phyloP scores from a whole-genome alignment of 2,113 vertebrate genomes.

The Narcine bancroftii region DNA sequence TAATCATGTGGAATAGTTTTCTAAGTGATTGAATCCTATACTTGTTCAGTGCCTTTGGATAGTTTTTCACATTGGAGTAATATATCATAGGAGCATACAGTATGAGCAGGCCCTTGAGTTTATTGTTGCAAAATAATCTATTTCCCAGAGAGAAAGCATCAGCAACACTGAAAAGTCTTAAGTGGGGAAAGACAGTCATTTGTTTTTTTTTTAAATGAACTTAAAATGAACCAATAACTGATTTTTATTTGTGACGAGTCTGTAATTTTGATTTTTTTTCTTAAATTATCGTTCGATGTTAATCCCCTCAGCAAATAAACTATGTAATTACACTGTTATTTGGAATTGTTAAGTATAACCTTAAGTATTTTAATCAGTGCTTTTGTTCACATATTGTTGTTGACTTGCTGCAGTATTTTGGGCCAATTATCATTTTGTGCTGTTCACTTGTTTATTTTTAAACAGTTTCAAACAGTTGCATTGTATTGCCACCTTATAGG shows the following conservation, averaged over 20 bases:
- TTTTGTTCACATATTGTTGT: not conserved
- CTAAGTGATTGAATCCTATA: too few species aligned
- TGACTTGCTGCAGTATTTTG: conserved; percentile 9
- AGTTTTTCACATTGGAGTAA: too few species aligned
- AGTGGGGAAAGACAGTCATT: too few species aligned
- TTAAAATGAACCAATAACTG: not conserved
- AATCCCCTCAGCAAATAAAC: conserved; percentile 11
- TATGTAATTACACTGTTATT: conserved; percentile 3
- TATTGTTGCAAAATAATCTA: not conserved
- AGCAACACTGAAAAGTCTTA: not conserved
- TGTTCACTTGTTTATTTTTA: not conserved
- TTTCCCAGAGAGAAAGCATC: not conserved
- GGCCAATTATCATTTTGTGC: conserved; percentile 30
- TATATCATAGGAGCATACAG: too few species aligned
- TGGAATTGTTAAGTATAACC: not conserved
- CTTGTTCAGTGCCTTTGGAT: too few species aligned
- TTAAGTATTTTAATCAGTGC: not conserved
- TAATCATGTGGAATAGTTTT: too few species aligned
- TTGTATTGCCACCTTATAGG: conserved; percentile 54
- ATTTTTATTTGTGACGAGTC: not conserved
- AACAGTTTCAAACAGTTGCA: not conserved
- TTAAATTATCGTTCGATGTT: not conserved
- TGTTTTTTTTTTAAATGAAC: not conserved
- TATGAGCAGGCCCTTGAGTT: too few species aligned
- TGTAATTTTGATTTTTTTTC: not conserved